Conservation (phyloP, 1,140 invertebrate species). For the Chrysopa pallens region DNA sequence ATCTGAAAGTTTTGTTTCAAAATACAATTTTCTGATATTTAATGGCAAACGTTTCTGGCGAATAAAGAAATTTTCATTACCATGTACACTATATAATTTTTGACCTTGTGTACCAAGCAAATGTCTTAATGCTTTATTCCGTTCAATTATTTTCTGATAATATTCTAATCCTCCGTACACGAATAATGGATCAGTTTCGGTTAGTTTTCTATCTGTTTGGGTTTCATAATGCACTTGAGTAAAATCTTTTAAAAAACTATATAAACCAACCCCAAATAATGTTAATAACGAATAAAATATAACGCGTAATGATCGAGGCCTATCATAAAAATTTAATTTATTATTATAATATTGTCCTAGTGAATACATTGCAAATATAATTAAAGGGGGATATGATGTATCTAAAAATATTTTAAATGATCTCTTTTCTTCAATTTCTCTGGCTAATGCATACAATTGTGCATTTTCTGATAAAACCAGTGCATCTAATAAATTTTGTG, state of each 20-base stretch:
- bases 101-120: constrained; percentile 39
- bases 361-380: constrained; percentile 27
- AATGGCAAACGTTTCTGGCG: constrained; percentile 40
- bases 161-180: constrained; percentile 52
- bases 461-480: constrained; percentile 52
- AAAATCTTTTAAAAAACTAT: constrained; percentile 42
- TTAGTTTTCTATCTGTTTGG: constrained; percentile 37
- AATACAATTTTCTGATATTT: constrained; percentile 39
- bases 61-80: constrained; percentile 47
- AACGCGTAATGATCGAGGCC: constrained; percentile 26
- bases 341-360: constrained; percentile 28
- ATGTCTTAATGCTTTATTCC: constrained; percentile 49
- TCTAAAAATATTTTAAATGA: constrained; percentile 32
- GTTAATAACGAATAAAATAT: constrained; percentile 35
- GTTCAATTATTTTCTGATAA: constrained; percentile 49
- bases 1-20: constrained; percentile 21
- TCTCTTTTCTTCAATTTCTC: constrained; percentile 41
- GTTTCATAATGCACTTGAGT: constrained; percentile 38
- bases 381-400: constrained; percentile 24
- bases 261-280: constrained; percentile 35
- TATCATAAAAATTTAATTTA: constrained; percentile 32
- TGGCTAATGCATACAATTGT: constrained; percentile 57
- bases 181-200: constrained; percentile 36
- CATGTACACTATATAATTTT: constrained; percentile 36
- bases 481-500: constrained; percentile 37